Evolutionary conservation across 2,797 vertebrate species (phyloP).

Genomic region (Delichon dasypus): DNA sequence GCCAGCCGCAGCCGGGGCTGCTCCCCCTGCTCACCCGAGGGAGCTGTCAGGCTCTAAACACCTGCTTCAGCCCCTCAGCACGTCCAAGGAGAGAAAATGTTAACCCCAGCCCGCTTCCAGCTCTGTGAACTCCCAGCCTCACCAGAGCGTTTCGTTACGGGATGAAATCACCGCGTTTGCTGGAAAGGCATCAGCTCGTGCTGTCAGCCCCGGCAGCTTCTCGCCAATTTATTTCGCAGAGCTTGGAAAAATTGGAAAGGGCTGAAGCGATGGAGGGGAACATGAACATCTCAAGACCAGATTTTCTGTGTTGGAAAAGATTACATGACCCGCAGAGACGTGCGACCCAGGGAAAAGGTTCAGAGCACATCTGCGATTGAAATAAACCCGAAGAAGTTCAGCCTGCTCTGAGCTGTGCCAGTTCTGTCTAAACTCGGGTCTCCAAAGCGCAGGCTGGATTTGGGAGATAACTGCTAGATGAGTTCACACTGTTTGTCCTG

Average conservation of each 20-base stretch:
- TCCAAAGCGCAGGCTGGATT: not conserved
- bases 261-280: not conserved
- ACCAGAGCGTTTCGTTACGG: not conserved
- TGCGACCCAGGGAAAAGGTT: constrained; percentile 4
- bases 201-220: constrained; percentile 11
- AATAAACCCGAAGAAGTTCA: constrained; percentile 13
- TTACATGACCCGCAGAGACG: not conserved
- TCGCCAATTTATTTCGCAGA: constrained; percentile 22
- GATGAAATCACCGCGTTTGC: not conserved
- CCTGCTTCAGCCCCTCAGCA: not conserved
- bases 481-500: not conserved
- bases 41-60: not conserved
- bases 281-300: not conserved
- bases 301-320: constrained; percentile 54
- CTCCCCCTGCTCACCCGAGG: not conserved
- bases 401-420: not conserved
- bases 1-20: not conserved
- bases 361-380: constrained; percentile 35
- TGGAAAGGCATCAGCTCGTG: not conserved
- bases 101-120: not conserved
- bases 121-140: not conserved
- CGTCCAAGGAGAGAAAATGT: not conserved
- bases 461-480: not conserved
- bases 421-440: not conserved
- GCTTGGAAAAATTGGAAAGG: constrained; percentile 33